Evolutionary conservation across 2,113 vertebrate species (phyloP), one percentile per base, ranked within the genome.

Genomic region (Procavia capensis): DNA sequence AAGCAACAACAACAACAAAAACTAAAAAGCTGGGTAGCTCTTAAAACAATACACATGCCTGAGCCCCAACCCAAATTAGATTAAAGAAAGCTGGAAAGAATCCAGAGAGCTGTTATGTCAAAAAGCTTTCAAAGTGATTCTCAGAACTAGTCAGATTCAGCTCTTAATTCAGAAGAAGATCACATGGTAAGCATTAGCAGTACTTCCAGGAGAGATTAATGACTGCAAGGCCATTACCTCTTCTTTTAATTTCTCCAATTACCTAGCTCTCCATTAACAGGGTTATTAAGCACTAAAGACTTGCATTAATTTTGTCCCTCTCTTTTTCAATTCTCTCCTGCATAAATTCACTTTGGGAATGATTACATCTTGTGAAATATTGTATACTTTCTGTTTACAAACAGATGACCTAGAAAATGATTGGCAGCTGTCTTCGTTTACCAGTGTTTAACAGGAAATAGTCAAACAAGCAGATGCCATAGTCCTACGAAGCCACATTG

Each of bases 271-370:
- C 88, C 88, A 96, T 96, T 96, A 96, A 95, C 95, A 82, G 92
- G 88, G 85, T 97, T 88, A 97, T 96, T 97, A 97, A 95, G 64
- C 96, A 95, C 88, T 94, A 90, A 88, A 88, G 90, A 70, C 50
- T 50, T 94, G 75, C 63, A 76, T 97, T 96, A 64, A 95, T 91
- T 94, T 96, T 64, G 75, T 83, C 31, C 31, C 45, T 86, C 59
- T 83, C 85, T 31, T 36, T 85, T 47, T 27, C 29, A 93, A 36
- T 93, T 93, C 41, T 94, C 92, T 96, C 75, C 93, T 84, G 83
- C 41, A 66, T 96, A 96, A 97, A 96, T 93, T 75, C 64, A 86
- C 75, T 89, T 96, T 93, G 85, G 75, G 94, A 97, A 91, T 91
- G 88, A 96, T 91, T 84, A 66, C 75, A 93, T 47, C 94, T 95